Evolutionary conservation across 1,140 invertebrate species (phyloP), one percentile per base, ranked within the genome.

Genomic region (Drosophila quadrilineata): DNA sequence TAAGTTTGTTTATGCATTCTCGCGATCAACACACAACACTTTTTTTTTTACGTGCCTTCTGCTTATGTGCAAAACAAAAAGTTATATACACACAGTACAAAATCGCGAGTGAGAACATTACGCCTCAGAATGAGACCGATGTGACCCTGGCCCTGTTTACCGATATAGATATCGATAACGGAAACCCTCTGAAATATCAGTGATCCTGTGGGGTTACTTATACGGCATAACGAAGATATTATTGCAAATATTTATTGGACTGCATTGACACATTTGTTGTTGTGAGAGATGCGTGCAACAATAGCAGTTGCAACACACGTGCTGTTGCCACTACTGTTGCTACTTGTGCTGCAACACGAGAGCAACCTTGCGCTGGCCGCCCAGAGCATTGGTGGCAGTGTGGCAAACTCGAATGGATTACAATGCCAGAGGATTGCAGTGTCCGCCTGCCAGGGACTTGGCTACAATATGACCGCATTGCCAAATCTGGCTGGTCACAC

Each of bases 391-490:
- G 31, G 56, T 6, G 31, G 60, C 26, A 52, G 41, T 24, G 46
- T 14, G 8, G 63, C 63, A 26, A 52, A 35, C 46, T 14, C 68
- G 16, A 86, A 87, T 60, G 79, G 88, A 89, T 88, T 89, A 87
- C 92, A 94, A 89, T 98, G 96, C 90, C 95, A 97, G 90, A 92
- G 92, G 66, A 95, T 97, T 53, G 93, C 91, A 22, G 94, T 96
- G 22, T 93, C 95, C 6, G 92, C 96, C 89, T 97, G 96, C 86
- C 92, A 94, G 84, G 94, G 95, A 71, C 90, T 97, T 67, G 93
- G 94, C 69, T 98, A 97, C 91, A 97, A 97, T 90, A 93, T 94
- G 90, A 98, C 96, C 6, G 92, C 94, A n/a, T 95, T 96, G 94
- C 96, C 95, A 28, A 96, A 96, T 90, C 92, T 94, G 40, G 93